phyloP scores from a whole-genome alignment of 2,888 invertebrate species.

The Phaedon cochleariae region DNA sequence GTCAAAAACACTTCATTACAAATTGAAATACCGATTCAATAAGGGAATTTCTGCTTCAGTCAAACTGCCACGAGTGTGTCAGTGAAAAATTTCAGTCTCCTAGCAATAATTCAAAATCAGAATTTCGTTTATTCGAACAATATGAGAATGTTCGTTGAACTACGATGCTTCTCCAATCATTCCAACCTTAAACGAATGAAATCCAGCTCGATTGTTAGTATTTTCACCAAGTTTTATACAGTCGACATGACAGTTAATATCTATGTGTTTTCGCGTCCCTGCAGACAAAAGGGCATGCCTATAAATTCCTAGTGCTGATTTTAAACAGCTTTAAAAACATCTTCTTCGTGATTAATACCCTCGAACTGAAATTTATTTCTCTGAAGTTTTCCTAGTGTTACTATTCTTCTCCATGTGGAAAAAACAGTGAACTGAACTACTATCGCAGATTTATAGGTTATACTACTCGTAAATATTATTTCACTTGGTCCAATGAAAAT shows the following conservation, averaged over 20 bases:
- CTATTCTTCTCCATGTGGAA: slow-evolving; percentile 1
- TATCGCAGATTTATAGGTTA: slow-evolving; percentile 15
- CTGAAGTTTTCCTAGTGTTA: slow-evolving; percentile 9
- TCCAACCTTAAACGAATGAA: too few relatives aligned
- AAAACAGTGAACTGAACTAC: neutral
- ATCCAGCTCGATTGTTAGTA: too few relatives aligned
- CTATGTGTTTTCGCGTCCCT: neutral
- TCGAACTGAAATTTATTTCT: slow-evolving; percentile 12
- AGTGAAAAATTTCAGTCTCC: too few relatives aligned
- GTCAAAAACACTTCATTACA: too few relatives aligned
- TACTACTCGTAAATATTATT: neutral
- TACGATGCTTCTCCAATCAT: too few relatives aligned
- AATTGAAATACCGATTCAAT: too few relatives aligned
- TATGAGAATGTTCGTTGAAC: too few relatives aligned
- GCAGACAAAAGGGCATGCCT: neutral
- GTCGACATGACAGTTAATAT: neutral
- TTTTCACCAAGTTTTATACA: neutral
- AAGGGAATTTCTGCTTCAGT: too few relatives aligned
- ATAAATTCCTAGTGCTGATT: slow-evolving; percentile 12
- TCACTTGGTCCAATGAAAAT: neutral
- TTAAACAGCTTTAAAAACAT: slow-evolving; percentile 16
- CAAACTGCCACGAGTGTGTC: too few relatives aligned
- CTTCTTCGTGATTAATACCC: slow-evolving; percentile 12
- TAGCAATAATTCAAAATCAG: too few relatives aligned
- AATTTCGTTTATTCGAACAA: too few relatives aligned